Evolutionary conservation across 1,140 invertebrate species (phyloP).

Genomic region (Brachionus manjavacas): DNA sequence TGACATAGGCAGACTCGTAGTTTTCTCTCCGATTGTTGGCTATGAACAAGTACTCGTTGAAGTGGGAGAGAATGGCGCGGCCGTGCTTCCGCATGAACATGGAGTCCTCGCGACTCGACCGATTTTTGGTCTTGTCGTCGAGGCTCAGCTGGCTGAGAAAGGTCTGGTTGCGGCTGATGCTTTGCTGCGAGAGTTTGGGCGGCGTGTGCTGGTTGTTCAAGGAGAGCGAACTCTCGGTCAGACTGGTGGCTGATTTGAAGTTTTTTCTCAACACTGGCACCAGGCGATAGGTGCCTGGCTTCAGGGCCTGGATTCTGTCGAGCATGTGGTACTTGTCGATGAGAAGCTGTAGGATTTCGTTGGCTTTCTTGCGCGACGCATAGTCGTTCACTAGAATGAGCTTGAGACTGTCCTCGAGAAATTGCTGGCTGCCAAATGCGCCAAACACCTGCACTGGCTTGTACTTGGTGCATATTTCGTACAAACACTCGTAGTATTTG

Average conservation of each 20-base stretch:
- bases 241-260: neutral
- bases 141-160: slow-evolving; percentile 27
- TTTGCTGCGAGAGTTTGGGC: too few relatives aligned
- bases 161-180: slow-evolving; percentile 14
- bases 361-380: slow-evolving; percentile 13
- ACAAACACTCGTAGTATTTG: slow-evolving; percentile 34
- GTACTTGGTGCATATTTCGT: slow-evolving; percentile 13
- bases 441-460: neutral
- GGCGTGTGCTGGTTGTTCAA: neutral
- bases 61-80: neutral
- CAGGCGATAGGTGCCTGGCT: neutral
- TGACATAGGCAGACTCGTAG: slow-evolving; percentile 10
- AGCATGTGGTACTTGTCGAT: slow-evolving; percentile 31
- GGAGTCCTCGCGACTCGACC: neutral
- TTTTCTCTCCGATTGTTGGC: slow-evolving; percentile 28
- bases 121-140: neutral
- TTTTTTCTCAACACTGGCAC: neutral
- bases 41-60: slow-evolving; percentile 23
- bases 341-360: slow-evolving; percentile 2
- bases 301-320: neutral
- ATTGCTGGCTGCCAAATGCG: slow-evolving; percentile 20
- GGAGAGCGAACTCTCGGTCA: neutral
- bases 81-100: slow-evolving; percentile 34
- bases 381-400: slow-evolving; percentile 21
- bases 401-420: slow-evolving; percentile 17